A percentile compares a stretch with the other conserved stretches of the same genome.
These are phyloP conservation scores for Cebidichthys violaceus DNA, from an alignment of 2,113 vertebrate species.

Conservation along the genomic window DNA sequence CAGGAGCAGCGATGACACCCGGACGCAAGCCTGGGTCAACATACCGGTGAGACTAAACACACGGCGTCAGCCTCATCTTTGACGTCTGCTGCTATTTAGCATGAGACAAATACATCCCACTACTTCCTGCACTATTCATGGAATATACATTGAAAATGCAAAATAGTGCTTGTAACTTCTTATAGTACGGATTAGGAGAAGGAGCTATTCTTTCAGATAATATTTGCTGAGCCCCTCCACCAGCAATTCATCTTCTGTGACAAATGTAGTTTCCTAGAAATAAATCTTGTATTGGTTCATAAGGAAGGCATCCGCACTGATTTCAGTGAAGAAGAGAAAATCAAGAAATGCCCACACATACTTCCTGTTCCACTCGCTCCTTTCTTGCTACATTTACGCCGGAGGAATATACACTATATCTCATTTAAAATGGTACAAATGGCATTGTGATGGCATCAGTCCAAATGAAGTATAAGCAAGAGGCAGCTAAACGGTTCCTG, in stretches of 20 bases:
- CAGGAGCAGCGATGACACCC: slow-evolving; percentile 75
- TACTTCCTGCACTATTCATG: background rate
- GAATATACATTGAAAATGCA: background rate
- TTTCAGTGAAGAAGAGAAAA: background rate
- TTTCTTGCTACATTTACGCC: background rate
- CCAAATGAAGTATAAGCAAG: background rate
- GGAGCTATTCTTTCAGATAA: background rate
- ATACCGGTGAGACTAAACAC: slow-evolving; percentile 83
- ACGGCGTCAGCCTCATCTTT: background rate
- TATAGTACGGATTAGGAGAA: background rate
- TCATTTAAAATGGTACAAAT: background rate
- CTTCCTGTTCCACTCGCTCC: background rate
- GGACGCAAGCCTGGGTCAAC: slow-evolving; percentile 85
- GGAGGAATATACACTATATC: background rate
- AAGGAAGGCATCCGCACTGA: background rate
- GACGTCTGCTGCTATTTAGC: background rate
- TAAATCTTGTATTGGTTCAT: background rate
- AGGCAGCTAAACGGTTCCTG: background rate
- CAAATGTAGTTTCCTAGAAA: background rate
- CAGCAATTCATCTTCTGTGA: background rate
- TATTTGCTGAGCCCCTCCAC: background rate
- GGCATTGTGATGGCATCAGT: background rate
- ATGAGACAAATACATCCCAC: background rate
- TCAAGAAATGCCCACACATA: background rate
- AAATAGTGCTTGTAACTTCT: background rate